Conservation (phyloP, 2,113 vertebrate species). For the Zosterops lateralis region DNA sequence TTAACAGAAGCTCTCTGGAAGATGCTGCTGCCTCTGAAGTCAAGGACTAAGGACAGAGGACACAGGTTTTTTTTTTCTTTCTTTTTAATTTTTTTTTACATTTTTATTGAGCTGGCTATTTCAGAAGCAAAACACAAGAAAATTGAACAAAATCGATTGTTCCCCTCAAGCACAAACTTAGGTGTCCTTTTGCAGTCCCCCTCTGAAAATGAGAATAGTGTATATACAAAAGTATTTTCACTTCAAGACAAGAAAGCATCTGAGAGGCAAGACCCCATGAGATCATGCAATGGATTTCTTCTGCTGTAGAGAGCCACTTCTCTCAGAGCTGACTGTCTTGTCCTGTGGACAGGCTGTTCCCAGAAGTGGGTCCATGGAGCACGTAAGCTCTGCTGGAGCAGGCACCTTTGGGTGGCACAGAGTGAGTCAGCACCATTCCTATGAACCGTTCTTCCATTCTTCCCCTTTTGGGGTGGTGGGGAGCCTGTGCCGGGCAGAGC, state of each 20-base stretch:
- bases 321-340: background rate
- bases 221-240: background rate
- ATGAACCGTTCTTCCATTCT: background rate
- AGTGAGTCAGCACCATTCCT: background rate
- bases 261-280: background rate
- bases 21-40: background rate
- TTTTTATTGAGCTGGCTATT: background rate
- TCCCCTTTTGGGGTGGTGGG: background rate
- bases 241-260: background rate
- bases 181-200: conserved; percentile 72
- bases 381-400: background rate
- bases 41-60: background rate
- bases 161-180: conserved; percentile 57
- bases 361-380: background rate
- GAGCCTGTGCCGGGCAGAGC: background rate
- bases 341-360: background rate
- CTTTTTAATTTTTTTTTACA: background rate
- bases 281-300: background rate
- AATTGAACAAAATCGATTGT: background rate
- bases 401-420: background rate
- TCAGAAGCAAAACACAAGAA: background rate
- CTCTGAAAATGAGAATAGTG: conserved; percentile 55
- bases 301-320: background rate
- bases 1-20: background rate
- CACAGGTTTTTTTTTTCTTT: background rate